Conservation (phyloP, 2,888 invertebrate species). For the Diaphora mendica region DNA sequence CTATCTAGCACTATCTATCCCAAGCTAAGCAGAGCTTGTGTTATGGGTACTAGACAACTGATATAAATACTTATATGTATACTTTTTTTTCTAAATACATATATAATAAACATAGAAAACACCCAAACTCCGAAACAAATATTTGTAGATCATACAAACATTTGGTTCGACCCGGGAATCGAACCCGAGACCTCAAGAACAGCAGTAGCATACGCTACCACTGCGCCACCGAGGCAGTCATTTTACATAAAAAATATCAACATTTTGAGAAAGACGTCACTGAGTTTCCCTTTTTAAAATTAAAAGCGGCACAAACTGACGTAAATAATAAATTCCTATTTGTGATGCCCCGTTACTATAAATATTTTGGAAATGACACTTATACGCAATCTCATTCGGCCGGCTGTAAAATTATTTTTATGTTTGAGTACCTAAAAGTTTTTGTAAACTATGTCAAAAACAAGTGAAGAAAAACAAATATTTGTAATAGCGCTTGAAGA, state of each 20-base stretch:
- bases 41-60: too few species aligned
- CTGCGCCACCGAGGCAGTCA: too few species aligned
- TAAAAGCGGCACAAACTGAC: neutral
- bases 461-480: neutral
- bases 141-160: too few species aligned
- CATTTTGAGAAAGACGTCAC: neutral
- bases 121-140: too few species aligned
- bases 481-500: neutral
- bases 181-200: too few species aligned
- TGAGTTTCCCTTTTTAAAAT: neutral
- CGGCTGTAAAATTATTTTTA: neutral
- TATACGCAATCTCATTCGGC: neutral
- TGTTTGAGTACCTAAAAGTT: neutral
- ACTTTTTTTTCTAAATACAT: too few species aligned
- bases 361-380: neutral
- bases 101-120: too few species aligned
- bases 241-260: constrained; percentile 8
- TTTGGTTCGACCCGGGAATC: too few species aligned
- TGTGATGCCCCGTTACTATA: neutral
- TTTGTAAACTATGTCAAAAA: neutral
- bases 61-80: too few species aligned
- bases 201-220: too few species aligned
- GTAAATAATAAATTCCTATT: neutral
- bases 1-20: too few species aligned
- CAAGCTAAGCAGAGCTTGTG: too few species aligned